These are phyloP conservation scores for Leptinotarsa defecta DNA, from an alignment of 1,140 invertebrate genomes.

Conservation along the genomic window DNA sequence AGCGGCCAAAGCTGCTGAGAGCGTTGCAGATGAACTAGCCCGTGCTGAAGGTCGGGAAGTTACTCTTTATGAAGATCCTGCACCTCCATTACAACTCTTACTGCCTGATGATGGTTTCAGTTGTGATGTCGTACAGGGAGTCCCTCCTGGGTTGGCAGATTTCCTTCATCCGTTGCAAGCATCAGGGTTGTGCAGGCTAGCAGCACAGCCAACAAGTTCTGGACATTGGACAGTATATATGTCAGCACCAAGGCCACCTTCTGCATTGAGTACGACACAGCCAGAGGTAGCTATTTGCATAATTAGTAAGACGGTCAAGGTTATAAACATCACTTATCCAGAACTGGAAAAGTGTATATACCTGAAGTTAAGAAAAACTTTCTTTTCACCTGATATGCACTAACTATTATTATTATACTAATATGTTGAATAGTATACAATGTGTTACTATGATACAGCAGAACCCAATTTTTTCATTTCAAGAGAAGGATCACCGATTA, in stretches of 20 bases:
- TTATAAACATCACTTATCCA: not conserved
- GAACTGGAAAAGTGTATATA: too few species aligned
- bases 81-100: slow-evolving; percentile 87
- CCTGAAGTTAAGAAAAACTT: too few species aligned
- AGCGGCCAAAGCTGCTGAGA: slow-evolving; percentile 81
- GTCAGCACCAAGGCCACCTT: slow-evolving; percentile 64
- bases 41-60: slow-evolving; percentile 84
- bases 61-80: slow-evolving; percentile 74
- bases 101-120: slow-evolving; percentile 98
- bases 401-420: too few species aligned
- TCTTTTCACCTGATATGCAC: too few species aligned
- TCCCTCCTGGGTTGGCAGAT: slow-evolving; percentile 90
- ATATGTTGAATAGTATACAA: too few species aligned
- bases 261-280: slow-evolving; percentile 52
- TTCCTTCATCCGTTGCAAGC: slow-evolving; percentile 87
- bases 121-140: slow-evolving; percentile 87
- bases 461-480: too few species aligned
- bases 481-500: too few species aligned
- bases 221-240: slow-evolving; percentile 96
- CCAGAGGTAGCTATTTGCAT: slow-evolving; percentile 49
- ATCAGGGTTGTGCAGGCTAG: slow-evolving; percentile 84
- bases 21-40: slow-evolving; percentile 89
- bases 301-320: not conserved
- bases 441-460: too few species aligned
- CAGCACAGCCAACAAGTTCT: slow-evolving; percentile 85